Base-by-base conservation (phyloP, 2,797 vertebrate species). In the Hyperoplus immaculatus region DNA sequence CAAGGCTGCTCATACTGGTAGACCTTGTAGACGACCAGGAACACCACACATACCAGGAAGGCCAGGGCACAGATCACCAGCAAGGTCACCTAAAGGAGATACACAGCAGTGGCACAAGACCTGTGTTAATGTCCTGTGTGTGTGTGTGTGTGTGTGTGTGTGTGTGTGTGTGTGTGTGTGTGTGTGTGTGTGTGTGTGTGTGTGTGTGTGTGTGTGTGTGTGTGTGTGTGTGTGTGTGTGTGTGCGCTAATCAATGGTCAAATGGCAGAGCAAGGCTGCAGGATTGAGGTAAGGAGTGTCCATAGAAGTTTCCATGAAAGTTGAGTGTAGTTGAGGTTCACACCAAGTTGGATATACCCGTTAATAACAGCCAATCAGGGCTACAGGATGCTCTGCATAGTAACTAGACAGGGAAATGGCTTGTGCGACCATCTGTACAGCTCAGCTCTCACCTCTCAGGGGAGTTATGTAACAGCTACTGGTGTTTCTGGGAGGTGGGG, bases 1-100 rank as follows among this genome's bases (percentile, higher is more conserved):
- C 98, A 99, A 21, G 97, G 96, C 70, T 98, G 97, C 82, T 99
- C 98, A 2, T 98, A 98, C 93, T 98, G 97, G 93, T 98, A 99
- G 88, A 98, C 96, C 94, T 99, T 99, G 94, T 98, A 99, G 94
- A 99, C 97, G 1, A 99, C 97, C 95, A 99, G 95, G 93, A 99
- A 99, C 86, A 97, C 97, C 69, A 99, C 95, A 47, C 98, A 99
- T 0, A 97, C 96, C 91, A 99, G 92, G 93, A 99, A 99, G 0
- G 97, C 97, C 91, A 99, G 95, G 57, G 97, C 97, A 62, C 98
- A 97, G 85, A 99, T 96, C 87, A 98, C 96, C 92, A 99, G 94
- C 93, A 98, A 93, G 0, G 97, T 97, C 77, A 98, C 96, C 98
- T 99, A 88, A 2, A 69, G 87, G 77, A 0, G 62, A 78, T 7